Evolutionary conservation across 2,888 invertebrate species (phyloP), one percentile per base, ranked within the genome.

Genomic region (Nasonovia ribisnigri): DNA sequence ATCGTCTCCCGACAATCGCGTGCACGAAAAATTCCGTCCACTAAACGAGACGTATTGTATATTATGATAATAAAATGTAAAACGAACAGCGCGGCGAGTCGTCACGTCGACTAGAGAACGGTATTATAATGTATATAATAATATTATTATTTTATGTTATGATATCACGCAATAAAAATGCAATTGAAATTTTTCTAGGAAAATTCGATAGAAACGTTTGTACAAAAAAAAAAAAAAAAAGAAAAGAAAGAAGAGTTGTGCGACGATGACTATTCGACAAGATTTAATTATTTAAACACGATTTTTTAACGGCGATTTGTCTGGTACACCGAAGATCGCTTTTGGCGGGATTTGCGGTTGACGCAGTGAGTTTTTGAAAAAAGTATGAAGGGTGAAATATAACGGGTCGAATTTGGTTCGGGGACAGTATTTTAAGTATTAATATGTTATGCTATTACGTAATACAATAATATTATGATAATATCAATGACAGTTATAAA

Each of bases 401-500:
- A 36, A 42, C 6, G 20, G 77, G 20, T 77, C 6, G 8, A 77
- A 77, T 77, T 77, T 77, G 77, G 36, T 46, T 24, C 16, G 46
- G 46, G 46, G 48, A 51, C 67, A 87, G 60, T 42, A 67, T 88
- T 48, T 48, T 54, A 86, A 88, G 90, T 90, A 57, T n/a, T 29
- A n/a, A 87, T 46, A 87, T 29, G 36, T 48, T 57, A 26, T 88
- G 29, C 16, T 36, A 36, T 36, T 77, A 77, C 77, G 36, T 26
- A 43, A 57, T 57, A 89, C 42, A 89, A 13, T 42, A 42, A 57
- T 54, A 29, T 46, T n/a, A 46, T 60, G 29, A 24, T 67, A 48
- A 87, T 67, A 84, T 54, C 42, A 29, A 92, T 87, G 48, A 92
- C 29, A 29, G 67, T 51, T 91, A 86, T 91, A 60, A 77, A 77